Evolutionary conservation across 2,113 vertebrate species (phyloP), one percentile per base, ranked within the genome.

Genomic region (Sylvilagus bachmani): DNA sequence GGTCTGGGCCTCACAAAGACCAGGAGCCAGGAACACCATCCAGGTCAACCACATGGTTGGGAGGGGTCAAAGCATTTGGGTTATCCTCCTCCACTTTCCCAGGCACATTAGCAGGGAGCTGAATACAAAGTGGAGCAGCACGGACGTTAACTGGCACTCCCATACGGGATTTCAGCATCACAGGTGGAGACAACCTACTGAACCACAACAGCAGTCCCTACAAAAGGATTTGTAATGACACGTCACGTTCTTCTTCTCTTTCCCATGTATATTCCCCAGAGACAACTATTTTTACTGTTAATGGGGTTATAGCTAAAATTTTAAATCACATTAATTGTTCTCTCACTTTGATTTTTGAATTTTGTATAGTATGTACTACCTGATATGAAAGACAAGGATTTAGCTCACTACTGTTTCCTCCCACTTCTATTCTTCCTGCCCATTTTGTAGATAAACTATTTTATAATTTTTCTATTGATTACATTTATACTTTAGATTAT

Each of bases 331-430:
- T 16, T 16, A 9, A 27, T 83, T 5, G 14, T 11, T 62, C 49
- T 94, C 70, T 77, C 70, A 53, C 38, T 84, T 86, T 75, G 75
- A 85, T 93, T 69, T 91, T 93, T 92, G 53, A 31, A 53, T 17
- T 3, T 89, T 73, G 85, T 13, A 38, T 77, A 81, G 19, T 58
- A 13, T 51, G 62, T 29, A 17, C 17, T 84, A n/a, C 55, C 49
- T 74, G 8, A 77, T 33, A 78, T 21, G 13, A 74, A 78, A 93
- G 36, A 80, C 14, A 62, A 74, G 69, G 6, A 31, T 17, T 66
- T 38, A 62, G 2, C 10, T 93, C 82, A 67, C 55, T 91, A 58
- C 33, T 61, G 49, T 21, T 49, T 64, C 25, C 74, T 82, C 21
- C 67, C 16, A 11, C 33, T 79, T 87, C 38, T 6, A 70, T 78